These are phyloP conservation scores for Altica lythri DNA, from an alignment of 2,888 invertebrate species.

Conservation along the genomic window DNA sequence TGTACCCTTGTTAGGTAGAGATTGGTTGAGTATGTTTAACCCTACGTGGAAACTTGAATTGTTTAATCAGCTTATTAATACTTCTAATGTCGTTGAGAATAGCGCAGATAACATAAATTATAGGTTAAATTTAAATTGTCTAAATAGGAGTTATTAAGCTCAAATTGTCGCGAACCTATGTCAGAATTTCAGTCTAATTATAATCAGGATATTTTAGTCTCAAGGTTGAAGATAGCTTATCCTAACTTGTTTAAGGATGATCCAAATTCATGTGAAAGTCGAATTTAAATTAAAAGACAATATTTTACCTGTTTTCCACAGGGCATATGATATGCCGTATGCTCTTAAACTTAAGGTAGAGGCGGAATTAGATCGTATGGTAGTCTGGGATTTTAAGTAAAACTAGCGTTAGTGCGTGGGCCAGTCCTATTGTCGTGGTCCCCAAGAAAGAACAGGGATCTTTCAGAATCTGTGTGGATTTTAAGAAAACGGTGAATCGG, in stretches of 20 bases:
- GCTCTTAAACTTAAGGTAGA: conserved; percentile 36
- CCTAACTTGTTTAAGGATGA: not conserved
- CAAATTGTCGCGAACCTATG: not conserved
- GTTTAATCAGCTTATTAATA: too few relatives aligned
- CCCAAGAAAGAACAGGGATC: conserved; percentile 38
- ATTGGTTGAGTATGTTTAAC: not conserved
- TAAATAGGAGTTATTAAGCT: too few relatives aligned
- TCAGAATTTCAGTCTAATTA: not conserved
- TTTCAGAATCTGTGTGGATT: conserved; percentile 48
- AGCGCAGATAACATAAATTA: too few relatives aligned
- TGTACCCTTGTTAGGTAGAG: not conserved
- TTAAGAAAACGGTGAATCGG: conserved; percentile 43
- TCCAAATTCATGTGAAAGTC: not conserved
- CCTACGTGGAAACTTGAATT: too few relatives aligned
- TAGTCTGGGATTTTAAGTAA: conserved; percentile 35
- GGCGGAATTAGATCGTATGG: conserved; percentile 36
- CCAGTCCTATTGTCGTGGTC: conserved; percentile 46
- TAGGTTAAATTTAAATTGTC: too few relatives aligned
- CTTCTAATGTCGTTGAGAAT: too few relatives aligned
- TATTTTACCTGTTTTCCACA: not conserved
- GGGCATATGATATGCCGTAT: conserved; percentile 30
- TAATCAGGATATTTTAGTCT: not conserved
- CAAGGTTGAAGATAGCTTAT: not conserved
- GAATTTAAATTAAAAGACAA: not conserved
- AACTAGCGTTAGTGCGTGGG: conserved; percentile 39